Evolutionary conservation across 2,888 invertebrate genomes (phyloP).

Genomic region (Pristionchus japonicus): DNA sequence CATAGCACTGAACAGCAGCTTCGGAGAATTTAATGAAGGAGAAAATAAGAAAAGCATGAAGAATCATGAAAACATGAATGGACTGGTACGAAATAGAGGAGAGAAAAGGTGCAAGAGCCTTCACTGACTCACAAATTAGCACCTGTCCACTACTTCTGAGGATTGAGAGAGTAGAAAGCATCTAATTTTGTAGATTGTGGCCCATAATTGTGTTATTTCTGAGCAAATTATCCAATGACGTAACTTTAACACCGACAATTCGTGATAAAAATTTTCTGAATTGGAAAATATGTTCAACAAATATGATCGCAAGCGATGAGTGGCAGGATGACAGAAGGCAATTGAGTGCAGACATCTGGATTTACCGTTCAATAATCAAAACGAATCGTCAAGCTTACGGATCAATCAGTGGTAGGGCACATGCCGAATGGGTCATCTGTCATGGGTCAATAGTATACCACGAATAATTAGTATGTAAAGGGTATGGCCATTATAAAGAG

Average conservation of each 20-base stretch:
- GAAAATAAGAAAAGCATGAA: background rate
- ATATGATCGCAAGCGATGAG: too few species aligned
- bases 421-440: too few species aligned
- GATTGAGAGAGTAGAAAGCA: background rate
- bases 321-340: too few species aligned
- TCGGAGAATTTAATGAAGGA: background rate
- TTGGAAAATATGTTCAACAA: too few species aligned
- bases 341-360: too few species aligned
- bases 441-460: too few species aligned
- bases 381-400: too few species aligned
- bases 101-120: background rate
- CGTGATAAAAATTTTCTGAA: too few species aligned
- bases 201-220: background rate
- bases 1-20: background rate
- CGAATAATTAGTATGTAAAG: too few species aligned
- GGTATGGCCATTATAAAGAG: too few species aligned
- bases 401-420: too few species aligned
- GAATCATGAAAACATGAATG: background rate
- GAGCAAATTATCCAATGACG: background rate
- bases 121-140: background rate
- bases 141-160: background rate
- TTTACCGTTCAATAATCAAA: too few species aligned
- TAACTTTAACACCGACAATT: background rate
- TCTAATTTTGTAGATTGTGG: background rate
- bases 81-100: background rate